phyloP scores from a whole-genome alignment of 1,140 invertebrate genomes.

The Sycophaga agraensis region DNA sequence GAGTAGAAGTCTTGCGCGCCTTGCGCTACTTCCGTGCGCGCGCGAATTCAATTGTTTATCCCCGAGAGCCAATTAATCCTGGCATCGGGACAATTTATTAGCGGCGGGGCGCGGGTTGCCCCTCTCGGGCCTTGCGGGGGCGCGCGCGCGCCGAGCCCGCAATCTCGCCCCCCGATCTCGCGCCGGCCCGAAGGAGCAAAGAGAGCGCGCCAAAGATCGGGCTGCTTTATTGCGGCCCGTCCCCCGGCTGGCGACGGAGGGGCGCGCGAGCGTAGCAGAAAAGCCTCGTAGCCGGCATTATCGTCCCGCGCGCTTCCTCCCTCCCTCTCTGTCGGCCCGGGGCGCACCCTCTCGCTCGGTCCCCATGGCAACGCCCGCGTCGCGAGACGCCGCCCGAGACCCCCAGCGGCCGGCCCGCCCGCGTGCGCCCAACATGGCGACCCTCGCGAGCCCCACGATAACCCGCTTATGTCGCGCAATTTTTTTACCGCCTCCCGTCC shows the following conservation, averaged over 20 bases:
- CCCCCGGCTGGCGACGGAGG: background rate
- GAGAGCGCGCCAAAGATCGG: slow-evolving; percentile 17
- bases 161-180: slow-evolving; percentile 1
- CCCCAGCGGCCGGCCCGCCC: no score
- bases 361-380: slow-evolving; percentile 55
- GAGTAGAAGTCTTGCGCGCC: no score
- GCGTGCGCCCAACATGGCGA: background rate
- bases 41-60: no score
- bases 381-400: no score
- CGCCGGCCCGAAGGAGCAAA: slow-evolving; percentile 24
- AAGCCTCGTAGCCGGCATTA: slow-evolving; percentile 40
- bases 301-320: slow-evolving; percentile 46
- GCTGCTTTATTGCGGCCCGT: slow-evolving; percentile 49
- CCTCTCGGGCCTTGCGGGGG: no score
- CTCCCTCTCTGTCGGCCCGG: slow-evolving; percentile 51
- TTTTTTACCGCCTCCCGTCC: background rate
- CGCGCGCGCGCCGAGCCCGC: no score
- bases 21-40: no score
- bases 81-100: no score
- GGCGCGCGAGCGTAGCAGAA: slow-evolving; percentile 10
- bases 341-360: slow-evolving; percentile 52
- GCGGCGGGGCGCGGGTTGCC: no score
- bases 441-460: no score
- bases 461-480: no score
- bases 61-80: no score